Percentiles rank a stretch among this genome's conserved stretches.
phyloP scores from a whole-genome alignment of 2,888 invertebrate genomes.

The Melanotus villosus region DNA sequence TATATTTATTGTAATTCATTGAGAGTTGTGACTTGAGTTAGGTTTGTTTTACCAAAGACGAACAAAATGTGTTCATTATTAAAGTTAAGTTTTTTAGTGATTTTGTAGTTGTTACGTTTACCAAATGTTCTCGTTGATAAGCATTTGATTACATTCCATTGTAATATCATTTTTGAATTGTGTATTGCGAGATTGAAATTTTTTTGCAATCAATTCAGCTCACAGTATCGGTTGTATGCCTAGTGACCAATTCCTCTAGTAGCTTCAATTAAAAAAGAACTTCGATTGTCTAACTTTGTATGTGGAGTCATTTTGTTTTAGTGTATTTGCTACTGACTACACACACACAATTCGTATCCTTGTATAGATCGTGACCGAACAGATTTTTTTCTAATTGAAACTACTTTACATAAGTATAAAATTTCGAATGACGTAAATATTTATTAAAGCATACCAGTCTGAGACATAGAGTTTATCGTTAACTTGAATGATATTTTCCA shows the following conservation, averaged over 20 bases:
- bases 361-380: no score
- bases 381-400: no score
- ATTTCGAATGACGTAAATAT: no score
- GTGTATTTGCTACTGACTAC: no score
- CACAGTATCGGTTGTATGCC: neutral
- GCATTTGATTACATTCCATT: constrained; percentile 16
- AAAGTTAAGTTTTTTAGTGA: constrained; percentile 17
- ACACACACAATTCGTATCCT: no score
- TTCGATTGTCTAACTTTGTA: no score
- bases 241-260: neutral
- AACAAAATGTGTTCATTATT: constrained; percentile 30
- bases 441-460: no score
- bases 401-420: no score
- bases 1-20: constrained; percentile 19
- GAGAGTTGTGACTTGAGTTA: constrained; percentile 24
- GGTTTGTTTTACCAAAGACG: constrained; percentile 23
- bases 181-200: neutral
- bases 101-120: constrained; percentile 24
- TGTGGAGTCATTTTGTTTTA: no score
- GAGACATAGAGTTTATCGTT: no score
- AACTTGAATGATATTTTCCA: no score
- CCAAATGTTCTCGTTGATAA: neutral
- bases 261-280: no score
- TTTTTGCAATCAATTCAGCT: neutral
- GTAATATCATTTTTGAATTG: neutral